Base-by-base conservation (phyloP, 2,888 invertebrate species). In the Notodonta ziczac region DNA sequence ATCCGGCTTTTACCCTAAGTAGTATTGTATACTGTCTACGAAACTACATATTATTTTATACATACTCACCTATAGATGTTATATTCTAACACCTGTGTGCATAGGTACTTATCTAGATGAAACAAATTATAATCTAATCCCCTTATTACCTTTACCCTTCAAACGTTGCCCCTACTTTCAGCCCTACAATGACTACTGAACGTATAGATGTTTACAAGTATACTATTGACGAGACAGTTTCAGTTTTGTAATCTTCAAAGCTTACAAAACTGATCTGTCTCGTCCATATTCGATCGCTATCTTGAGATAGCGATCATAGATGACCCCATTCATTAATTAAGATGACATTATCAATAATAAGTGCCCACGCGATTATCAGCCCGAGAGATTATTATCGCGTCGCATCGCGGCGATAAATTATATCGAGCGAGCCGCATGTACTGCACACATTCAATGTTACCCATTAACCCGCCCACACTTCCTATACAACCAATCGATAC, bases 381-480 rank as follows among this genome's bases (percentile, higher is more conserved):
- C 62, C 61, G 63, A 63, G 63, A 74, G 70, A 53, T 69, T 70
- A 53, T 69, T 70, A 74, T 74, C 70, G 66, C 57, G 54, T 59
- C 57, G 40, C 40, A 62, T 57, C 50, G 56, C 40, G n/a, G 59
- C 66, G 66, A 72, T 73, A 72, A 72, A 75, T 75, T 72, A 72
- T 58, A 40, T 16, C 14, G 40, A 57, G 9, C 12, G 6, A 50
- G 16, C 14, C 35, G 7, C 24, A 51, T 14, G 40, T 24, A 58
- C 13, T 12, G n/a, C 78, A 84, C 84, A 86, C 84, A 84, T 81
- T 77, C 78, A 81, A 83, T 78, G 78, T 62, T 74, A 63, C 71
- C 78, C 76, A 81, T 81, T 78, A 82, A 75, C 66, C 69, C 73
- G 69, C 76, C 77, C 72, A 76, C 77, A 59, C 62, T 69, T 62